A percentile compares a stretch with the other conserved stretches of the same genome.
These are phyloP conservation scores for Lycophotia porphyrea DNA, from an alignment of 2,888 invertebrate genomes.

Conservation along the genomic window DNA sequence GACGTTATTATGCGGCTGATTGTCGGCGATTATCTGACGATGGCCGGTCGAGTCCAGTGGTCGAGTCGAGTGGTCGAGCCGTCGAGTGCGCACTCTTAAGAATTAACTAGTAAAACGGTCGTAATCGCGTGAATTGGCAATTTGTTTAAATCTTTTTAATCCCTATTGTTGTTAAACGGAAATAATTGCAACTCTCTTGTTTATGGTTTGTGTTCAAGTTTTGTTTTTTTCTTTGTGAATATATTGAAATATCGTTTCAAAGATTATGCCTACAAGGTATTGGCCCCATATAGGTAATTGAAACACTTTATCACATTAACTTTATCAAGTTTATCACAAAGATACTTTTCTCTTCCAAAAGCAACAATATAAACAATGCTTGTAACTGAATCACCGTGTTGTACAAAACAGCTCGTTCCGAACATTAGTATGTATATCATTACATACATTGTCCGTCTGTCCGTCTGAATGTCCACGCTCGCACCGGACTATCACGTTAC, in stretches of 20 bases:
- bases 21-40: conserved; percentile 6
- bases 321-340: neutral
- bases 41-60: neutral
- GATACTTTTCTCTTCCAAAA: neutral
- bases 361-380: conserved; percentile 1
- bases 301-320: neutral
- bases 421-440: conserved; percentile 48
- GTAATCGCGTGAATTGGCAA: neutral
- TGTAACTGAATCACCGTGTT: conserved; percentile 34
- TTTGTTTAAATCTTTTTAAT: conserved; percentile 29
- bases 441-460: conserved; percentile 25
- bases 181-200: conserved; percentile 21
- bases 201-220: conserved; percentile 16
- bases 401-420: neutral
- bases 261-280: neutral
- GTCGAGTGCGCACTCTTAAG: conserved; percentile 11
- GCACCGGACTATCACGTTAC: conserved; percentile 35
- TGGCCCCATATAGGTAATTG: neutral
- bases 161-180: conserved; percentile 13
- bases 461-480: neutral
- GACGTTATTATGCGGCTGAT: conserved; percentile 8
- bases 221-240: neutral
- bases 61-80: neutral
- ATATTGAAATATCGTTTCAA: conserved; percentile 1
- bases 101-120: conserved; percentile 33